Percentiles rank a stretch among this genome's conserved stretches.
phyloP scores from a whole-genome alignment of 2,797 vertebrate genomes.

The Moxostoma hubbsi region DNA sequence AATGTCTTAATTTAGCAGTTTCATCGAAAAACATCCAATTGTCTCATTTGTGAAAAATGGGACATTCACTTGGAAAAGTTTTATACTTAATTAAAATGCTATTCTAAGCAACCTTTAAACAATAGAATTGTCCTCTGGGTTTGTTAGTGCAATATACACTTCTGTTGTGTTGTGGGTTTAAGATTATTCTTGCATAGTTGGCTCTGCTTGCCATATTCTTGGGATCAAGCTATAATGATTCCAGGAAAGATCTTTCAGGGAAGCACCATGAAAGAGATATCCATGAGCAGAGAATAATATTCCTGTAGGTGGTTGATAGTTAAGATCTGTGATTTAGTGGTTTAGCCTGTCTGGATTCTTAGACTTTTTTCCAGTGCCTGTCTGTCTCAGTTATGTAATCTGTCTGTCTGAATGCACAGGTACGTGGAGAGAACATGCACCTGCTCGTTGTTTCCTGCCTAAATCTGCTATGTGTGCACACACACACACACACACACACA shows the following conservation, averaged over 20 bases:
- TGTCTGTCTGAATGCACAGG: conserved; percentile 35
- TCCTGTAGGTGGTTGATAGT: background rate
- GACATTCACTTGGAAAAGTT: no score
- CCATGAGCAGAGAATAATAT: background rate
- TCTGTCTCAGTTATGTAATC: conserved; percentile 18
- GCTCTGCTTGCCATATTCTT: conserved; percentile 19
- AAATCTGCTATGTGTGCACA: conserved; percentile 5
- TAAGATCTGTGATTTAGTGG: conserved; percentile 32
- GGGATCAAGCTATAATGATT: conserved; percentile 25
- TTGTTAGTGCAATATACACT: background rate
- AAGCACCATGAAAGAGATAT: background rate
- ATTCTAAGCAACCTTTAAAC: no score
- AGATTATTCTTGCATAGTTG: conserved; percentile 20
- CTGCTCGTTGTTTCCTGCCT: conserved; percentile 6
- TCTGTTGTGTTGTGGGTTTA: conserved; percentile 15
- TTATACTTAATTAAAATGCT: no score
- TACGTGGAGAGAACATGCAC: conserved; percentile 34
- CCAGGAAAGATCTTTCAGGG: conserved; percentile 35
- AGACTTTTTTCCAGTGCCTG: background rate
- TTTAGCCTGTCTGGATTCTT: background rate
- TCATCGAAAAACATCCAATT: no score
- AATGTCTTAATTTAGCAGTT: no score
- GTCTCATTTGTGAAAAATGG: no score
- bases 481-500: conserved; percentile 5
- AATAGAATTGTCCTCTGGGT: background rate